These are phyloP conservation scores for Harlomillsia oculata DNA, from an alignment of 1,140 invertebrate genomes.

Conservation along the genomic window DNA sequence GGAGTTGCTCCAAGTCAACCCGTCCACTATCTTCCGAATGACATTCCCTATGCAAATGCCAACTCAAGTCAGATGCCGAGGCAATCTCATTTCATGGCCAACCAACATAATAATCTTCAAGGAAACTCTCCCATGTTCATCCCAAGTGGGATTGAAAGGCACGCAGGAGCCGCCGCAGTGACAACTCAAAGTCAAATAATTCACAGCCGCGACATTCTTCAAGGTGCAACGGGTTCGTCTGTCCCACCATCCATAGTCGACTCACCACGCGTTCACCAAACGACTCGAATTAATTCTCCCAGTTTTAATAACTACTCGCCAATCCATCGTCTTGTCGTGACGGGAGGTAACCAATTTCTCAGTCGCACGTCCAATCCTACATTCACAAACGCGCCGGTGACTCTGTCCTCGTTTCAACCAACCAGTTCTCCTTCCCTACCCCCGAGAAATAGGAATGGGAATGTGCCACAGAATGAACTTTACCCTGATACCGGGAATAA, in stretches of 20 bases:
- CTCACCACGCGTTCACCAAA: constrained; percentile 1
- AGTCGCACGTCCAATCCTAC: neutral
- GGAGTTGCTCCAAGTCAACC: too few species aligned
- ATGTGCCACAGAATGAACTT: neutral
- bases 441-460: neutral
- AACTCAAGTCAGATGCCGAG: neutral
- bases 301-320: constrained; percentile 36
- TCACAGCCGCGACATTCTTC: neutral
- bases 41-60: too few species aligned
- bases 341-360: constrained; percentile 25
- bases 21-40: too few species aligned
- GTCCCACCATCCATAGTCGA: neutral
- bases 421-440: neutral
- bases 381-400: constrained; percentile 5
- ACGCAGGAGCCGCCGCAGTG: neutral
- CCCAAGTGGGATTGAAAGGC: too few species aligned
- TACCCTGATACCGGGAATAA: neutral
- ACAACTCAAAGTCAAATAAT: constrained; percentile 8
- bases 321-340: constrained; percentile 35
- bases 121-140: too few species aligned
- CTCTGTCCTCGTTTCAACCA: neutral
- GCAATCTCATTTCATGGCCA: constrained; percentile 13
- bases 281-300: constrained; percentile 29
- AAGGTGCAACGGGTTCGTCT: neutral
- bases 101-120: neutral